Evolutionary conservation across 2,113 vertebrate genomes (phyloP).

Genomic region (Onychorhynchus coronatus): DNA sequence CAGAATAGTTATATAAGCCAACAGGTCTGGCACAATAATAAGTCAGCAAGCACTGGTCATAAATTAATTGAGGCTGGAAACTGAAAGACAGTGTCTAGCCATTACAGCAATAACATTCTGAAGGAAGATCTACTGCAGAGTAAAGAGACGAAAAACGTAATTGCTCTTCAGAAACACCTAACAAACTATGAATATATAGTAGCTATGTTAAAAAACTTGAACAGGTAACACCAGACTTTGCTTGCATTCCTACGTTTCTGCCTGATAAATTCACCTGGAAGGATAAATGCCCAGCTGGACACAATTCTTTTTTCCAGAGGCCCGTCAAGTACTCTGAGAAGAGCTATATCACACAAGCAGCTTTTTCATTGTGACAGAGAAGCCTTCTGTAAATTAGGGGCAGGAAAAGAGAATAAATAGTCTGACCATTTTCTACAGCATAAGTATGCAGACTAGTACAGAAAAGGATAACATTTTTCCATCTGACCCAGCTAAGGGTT

Average conservation of each 20-base stretch:
- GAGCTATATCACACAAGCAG: not conserved
- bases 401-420: not conserved
- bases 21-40: not conserved
- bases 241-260: not conserved
- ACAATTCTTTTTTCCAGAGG: not conserved
- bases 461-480: not conserved
- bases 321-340: not conserved
- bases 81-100: not conserved
- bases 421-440: not conserved
- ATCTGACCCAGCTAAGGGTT: not conserved
- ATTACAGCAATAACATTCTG: not conserved
- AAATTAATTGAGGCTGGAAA: not conserved
- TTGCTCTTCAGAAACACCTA: not conserved
- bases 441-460: not conserved
- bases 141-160: not conserved
- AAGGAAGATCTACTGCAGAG: not conserved
- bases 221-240: not conserved
- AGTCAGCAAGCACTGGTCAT: not conserved
- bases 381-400: not conserved
- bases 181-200: not conserved
- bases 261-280: not conserved
- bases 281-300: not conserved
- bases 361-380: not conserved
- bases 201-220: not conserved
- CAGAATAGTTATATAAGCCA: not conserved